Evolutionary conservation across 1,140 invertebrate genomes (phyloP).

Genomic region (Cydia splendana): DNA sequence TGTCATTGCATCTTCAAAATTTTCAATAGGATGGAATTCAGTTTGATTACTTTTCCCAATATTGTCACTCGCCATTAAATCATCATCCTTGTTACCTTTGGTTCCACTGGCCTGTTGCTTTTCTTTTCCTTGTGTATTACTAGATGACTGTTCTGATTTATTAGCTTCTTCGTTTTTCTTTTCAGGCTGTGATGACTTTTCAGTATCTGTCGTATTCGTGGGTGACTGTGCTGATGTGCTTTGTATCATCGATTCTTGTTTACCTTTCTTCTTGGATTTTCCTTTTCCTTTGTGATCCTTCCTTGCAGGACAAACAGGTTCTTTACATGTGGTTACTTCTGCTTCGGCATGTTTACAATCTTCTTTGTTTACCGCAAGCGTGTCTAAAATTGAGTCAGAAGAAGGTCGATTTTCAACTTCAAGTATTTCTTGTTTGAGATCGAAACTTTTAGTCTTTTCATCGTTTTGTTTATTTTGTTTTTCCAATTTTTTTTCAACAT

Average conservation of each 20-base stretch:
- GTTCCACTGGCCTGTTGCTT: slow-evolving; percentile 54
- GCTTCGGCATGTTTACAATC: not conserved
- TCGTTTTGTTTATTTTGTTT: slow-evolving; percentile 39
- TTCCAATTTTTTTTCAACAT: slow-evolving; percentile 49
- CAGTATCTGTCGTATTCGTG: slow-evolving; percentile 32
- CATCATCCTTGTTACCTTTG: slow-evolving; percentile 14
- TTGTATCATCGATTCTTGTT: slow-evolving; percentile 47
- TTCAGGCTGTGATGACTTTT: slow-evolving; percentile 35
- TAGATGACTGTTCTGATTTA: slow-evolving; percentile 49
- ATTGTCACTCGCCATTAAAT: not conserved
- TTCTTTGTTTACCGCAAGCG: slow-evolving; percentile 15
- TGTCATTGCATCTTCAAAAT: slow-evolving; percentile 72
- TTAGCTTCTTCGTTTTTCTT: slow-evolving; percentile 45
- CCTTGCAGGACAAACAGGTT: slow-evolving; percentile 55
- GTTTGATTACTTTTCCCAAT: not conserved
- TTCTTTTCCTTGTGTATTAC: slow-evolving; percentile 50
- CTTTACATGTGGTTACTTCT: not conserved
- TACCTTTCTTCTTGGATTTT: slow-evolving; percentile 67
- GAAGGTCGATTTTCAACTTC: slow-evolving; percentile 6
- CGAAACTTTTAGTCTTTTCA: not conserved
- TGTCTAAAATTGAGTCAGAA: slow-evolving; percentile 17
- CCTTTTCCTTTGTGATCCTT: slow-evolving; percentile 66
- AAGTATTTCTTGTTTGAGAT: not conserved
- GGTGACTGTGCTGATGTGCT: slow-evolving; percentile 28
- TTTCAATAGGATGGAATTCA: slow-evolving; percentile 66